Evolutionary conservation across 1,140 invertebrate species (phyloP), one percentile per base, ranked within the genome.

Genomic region (Nilaparvata lugens): DNA sequence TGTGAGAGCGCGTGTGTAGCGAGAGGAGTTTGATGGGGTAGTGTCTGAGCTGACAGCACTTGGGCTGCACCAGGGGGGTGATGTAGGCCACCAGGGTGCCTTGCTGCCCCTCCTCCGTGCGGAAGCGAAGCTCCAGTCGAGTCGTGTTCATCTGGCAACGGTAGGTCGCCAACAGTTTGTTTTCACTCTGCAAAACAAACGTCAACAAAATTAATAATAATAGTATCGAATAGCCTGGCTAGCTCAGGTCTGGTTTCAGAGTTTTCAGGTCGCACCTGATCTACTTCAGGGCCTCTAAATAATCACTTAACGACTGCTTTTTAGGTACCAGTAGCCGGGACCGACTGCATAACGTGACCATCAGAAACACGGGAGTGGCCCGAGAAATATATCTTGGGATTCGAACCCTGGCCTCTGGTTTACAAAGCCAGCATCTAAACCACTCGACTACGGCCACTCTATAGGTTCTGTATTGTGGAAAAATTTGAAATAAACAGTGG

Each of bases 101-200:
- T 69, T 85, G 79, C 69, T 88, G 86, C 5, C 88, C 90, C 74
- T 92, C 90, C 31, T 87, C 83, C 3, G 88, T 88, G 40, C 87
- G 78, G 14, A 90, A 73, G 73, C 85, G 85, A 38, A 94, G 78
- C 71, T 93, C 89, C 19, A 95, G 73, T 59, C 88, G 77, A 56
- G 89, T 93, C 1, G 89, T 93, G 70, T 93, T 92, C 1, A 89
- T 81, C 76, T 94, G 86, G 62, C 65, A 71, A 14, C 69, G 79
- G 74, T 91, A 93, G 5, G 91, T 93, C 1, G 87, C 89, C 42
- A 93, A 73, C 21, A 93, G 72, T 68, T 80, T 84, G 74, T 93
- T 91, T 24, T 82, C 84, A 72, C 78, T 81, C 83, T 86, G 68
- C 28, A 75, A 71, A 63, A 57, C n/a, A n/a, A 58, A 65, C 55